Evolutionary conservation across 2,888 invertebrate genomes (phyloP).

Genomic region (Cephus sareptanus): DNA sequence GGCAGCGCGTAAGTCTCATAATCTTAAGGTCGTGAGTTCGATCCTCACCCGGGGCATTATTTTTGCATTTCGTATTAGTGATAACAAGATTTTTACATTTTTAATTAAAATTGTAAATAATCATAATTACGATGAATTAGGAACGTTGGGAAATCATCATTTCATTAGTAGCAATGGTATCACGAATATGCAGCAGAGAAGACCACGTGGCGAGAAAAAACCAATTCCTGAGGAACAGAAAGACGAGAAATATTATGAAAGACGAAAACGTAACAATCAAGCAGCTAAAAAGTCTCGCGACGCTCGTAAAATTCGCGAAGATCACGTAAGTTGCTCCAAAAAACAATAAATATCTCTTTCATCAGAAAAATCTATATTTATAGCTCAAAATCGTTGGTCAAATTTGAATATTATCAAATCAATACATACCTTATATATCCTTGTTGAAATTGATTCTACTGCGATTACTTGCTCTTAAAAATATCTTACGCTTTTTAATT

Average conservation of each 20-base stretch:
- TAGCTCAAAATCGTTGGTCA: background rate
- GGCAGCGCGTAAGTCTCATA: constrained; percentile 92
- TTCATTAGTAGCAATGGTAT: constrained; percentile 30
- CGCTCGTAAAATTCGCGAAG: constrained; percentile 87
- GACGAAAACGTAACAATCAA: constrained; percentile 87
- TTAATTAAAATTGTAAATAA: background rate
- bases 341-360: background rate
- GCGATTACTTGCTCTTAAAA: background rate
- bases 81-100: background rate
- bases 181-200: constrained; percentile 52
- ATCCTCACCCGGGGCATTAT: constrained; percentile 87
- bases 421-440: background rate
- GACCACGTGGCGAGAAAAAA: constrained; percentile 84
- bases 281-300: constrained; percentile 94
- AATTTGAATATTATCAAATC: background rate
- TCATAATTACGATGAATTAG: background rate
- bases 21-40: constrained; percentile 94
- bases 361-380: background rate
- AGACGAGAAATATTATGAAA: constrained; percentile 90
- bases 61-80: constrained; percentile 44
- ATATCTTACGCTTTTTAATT: background rate
- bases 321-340: constrained; percentile 72
- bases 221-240: constrained; percentile 89
- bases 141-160: constrained; percentile 31
- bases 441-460: background rate